These are phyloP conservation scores for Oriolus oriolus DNA, from an alignment of 2,113 vertebrate genomes.

Conservation along the genomic window DNA sequence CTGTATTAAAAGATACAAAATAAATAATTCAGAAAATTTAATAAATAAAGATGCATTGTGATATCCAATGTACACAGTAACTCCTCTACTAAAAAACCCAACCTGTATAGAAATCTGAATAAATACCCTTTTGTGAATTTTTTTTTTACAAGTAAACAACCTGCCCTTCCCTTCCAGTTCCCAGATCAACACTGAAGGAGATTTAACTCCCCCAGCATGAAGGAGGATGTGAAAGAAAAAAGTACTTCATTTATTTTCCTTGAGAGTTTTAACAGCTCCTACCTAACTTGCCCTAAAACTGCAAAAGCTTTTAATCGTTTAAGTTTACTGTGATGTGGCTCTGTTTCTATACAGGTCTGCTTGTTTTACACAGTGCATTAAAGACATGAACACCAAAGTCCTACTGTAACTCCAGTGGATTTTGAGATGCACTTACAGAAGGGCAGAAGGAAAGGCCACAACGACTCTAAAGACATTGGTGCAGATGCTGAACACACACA, in stretches of 20 bases:
- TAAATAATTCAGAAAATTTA: constrained; percentile 57
- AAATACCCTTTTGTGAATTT: background rate
- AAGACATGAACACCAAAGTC: background rate
- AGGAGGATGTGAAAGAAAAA: background rate
- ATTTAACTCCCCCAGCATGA: background rate
- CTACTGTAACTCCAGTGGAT: background rate
- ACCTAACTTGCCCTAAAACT: background rate
- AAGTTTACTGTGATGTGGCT: background rate
- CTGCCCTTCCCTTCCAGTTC: background rate
- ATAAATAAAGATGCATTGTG: constrained; percentile 41
- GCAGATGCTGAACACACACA: background rate
- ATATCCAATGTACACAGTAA: constrained; percentile 14
- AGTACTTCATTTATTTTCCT: background rate
- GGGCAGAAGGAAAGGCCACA: background rate
- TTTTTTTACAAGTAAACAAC: background rate
- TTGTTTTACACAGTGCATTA: background rate
- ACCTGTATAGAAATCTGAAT: background rate
- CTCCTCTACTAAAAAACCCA: background rate
- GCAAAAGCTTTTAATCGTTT: background rate
- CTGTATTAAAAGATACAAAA: constrained; percentile 53
- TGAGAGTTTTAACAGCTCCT: background rate
- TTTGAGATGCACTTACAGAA: background rate
- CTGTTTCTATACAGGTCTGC: background rate
- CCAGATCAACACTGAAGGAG: background rate
- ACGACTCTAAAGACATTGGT: background rate